Evolutionary conservation across 1,140 invertebrate species (phyloP).

Genomic region (Anthonomus grandis): DNA sequence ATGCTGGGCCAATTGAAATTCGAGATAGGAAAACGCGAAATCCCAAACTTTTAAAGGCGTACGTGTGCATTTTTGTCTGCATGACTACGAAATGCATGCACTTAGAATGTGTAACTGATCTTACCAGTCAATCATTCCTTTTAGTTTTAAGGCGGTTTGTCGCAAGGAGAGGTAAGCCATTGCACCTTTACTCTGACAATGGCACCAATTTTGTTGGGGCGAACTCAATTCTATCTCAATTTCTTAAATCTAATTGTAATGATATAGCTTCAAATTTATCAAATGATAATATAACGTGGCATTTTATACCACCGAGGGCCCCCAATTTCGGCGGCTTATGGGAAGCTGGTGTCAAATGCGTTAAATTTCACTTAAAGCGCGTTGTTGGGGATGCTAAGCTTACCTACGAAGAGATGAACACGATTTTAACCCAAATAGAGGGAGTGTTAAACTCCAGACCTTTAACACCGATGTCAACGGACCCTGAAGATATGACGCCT

Average conservation of each 20-base stretch:
- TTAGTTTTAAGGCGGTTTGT: slow-evolving; percentile 40
- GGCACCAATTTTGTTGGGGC: slow-evolving; percentile 27
- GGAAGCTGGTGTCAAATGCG: slow-evolving; percentile 37
- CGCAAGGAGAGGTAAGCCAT: slow-evolving; percentile 33
- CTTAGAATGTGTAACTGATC: slow-evolving; percentile 41
- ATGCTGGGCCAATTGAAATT: slow-evolving; percentile 38
- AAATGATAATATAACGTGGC: slow-evolving; percentile 24
- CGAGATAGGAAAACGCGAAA: slow-evolving; percentile 24
- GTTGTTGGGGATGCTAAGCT: slow-evolving; percentile 20
- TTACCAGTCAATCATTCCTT: slow-evolving; percentile 36
- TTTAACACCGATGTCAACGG: slow-evolving; percentile 23
- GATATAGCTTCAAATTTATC: not conserved
- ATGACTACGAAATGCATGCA: slow-evolving; percentile 45
- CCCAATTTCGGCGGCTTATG: slow-evolving; percentile 43
- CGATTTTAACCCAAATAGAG: slow-evolving; percentile 25
- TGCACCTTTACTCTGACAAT: slow-evolving; percentile 33
- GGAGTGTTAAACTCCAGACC: slow-evolving; percentile 31
- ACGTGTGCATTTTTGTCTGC: slow-evolving; percentile 45
- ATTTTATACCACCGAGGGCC: slow-evolving; percentile 36
- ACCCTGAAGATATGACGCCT: slow-evolving; percentile 28
- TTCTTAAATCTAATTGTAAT: not conserved
- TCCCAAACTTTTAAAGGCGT: slow-evolving; percentile 36
- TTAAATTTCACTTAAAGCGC: slow-evolving; percentile 39
- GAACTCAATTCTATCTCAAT: slow-evolving; percentile 1
- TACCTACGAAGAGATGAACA: slow-evolving; percentile 30